Conservation (phyloP, 2,888 invertebrate genomes). For the Miltochrista miniata region DNA sequence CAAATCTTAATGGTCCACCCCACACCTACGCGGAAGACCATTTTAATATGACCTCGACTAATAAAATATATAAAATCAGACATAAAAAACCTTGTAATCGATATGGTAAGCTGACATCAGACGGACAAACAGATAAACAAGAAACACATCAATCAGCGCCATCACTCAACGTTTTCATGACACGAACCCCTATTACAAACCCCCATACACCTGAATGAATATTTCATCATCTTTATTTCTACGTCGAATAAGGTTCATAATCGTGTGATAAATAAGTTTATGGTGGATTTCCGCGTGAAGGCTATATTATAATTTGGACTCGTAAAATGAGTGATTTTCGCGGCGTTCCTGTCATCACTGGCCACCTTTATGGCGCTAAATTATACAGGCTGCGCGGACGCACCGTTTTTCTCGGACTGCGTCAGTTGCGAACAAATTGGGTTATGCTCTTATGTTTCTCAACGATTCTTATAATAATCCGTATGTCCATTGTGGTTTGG, state of each 20-base stretch:
- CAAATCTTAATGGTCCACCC: constrained; percentile 30
- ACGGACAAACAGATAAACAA: constrained; percentile 43
- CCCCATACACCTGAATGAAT: background rate
- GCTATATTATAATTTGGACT: constrained; percentile 52
- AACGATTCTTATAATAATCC: constrained; percentile 25
- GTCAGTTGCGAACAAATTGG: constrained; percentile 35
- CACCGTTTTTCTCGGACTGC: constrained; percentile 49
- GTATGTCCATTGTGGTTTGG: constrained; percentile 24
- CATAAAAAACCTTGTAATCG: constrained; percentile 30
- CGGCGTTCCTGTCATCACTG: constrained; percentile 59
- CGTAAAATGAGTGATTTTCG: constrained; percentile 58
- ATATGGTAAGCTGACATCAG: constrained; percentile 38
- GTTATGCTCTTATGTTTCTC: constrained; percentile 20
- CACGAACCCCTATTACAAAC: constrained; percentile 22
- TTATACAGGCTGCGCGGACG: constrained; percentile 47
- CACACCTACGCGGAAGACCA: constrained; percentile 28
- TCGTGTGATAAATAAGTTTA: constrained; percentile 2
- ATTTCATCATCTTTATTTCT: constrained; percentile 7
- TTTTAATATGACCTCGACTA: constrained; percentile 30
- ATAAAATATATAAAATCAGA: constrained; percentile 30
- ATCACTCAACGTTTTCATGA: constrained; percentile 44
- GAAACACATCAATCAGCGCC: constrained; percentile 43
- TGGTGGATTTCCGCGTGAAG: constrained; percentile 4
- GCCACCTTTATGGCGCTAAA: constrained; percentile 59
- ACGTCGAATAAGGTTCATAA: constrained; percentile 22